A percentile compares a stretch with the other conserved stretches of the same genome.
Conservation (phyloP, 2,113 vertebrate species). For the Gulo gulo region DNA sequence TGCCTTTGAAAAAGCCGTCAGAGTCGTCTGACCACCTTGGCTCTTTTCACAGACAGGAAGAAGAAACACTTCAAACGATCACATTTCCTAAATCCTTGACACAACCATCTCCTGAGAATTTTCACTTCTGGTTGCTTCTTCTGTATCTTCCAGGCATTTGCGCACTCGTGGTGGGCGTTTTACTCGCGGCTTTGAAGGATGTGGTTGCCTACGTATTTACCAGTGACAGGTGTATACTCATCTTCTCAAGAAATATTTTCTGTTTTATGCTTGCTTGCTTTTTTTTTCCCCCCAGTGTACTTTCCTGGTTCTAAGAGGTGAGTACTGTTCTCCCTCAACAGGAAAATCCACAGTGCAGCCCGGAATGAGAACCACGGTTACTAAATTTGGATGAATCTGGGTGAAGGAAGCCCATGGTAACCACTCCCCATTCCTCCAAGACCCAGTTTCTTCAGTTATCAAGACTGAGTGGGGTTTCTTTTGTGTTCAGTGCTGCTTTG, state of each 20-base stretch:
- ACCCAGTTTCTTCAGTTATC: neutral
- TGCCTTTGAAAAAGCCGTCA: neutral
- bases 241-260: neutral
- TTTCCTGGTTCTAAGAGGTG: neutral
- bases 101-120: neutral
- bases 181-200: slow-evolving; percentile 84
- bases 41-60: neutral
- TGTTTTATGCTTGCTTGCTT: neutral
- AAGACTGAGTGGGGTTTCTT: neutral
- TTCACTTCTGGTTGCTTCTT: neutral
- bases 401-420: neutral
- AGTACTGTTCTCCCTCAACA: neutral
- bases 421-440: neutral
- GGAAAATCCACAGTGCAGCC: neutral
- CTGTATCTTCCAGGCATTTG: slow-evolving; percentile 79
- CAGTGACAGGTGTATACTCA: slow-evolving; percentile 85
- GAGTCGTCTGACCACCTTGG: neutral
- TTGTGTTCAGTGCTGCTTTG: neutral
- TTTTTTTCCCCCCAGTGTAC: neutral
- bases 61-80: neutral
- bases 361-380: neutral
- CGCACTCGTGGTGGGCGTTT: slow-evolving; percentile 80
- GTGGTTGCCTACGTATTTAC: slow-evolving; percentile 90
- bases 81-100: neutral
- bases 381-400: neutral